Base-by-base conservation (phyloP, 2,888 invertebrate species). In the Andrena camellia region DNA sequence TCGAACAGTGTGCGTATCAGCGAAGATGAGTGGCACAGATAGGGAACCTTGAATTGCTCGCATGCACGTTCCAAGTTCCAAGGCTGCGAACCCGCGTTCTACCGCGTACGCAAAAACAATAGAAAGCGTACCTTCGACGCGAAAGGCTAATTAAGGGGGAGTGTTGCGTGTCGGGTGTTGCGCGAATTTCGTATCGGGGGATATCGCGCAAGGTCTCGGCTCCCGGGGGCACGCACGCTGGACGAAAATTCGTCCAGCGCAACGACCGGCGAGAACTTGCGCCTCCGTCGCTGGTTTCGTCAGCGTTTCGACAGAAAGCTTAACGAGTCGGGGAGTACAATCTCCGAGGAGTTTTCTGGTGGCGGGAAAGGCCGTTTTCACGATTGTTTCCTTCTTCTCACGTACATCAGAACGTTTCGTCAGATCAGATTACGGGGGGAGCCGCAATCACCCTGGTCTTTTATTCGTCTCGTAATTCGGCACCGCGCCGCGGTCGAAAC, bases 331-430 rank as follows among this genome's bases (percentile, higher is more conserved):
- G 35, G 33, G n/a, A 60, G 60, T 63, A 54, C 70, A 74, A 76
- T 76, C 78, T 71, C 52, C 68, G 62, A 81, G 75, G n/a, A 82
- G 62, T 74, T 74, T 72, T 78, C 68, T 75, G 74, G 66, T 63
- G 33, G n/a, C 57, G 63, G 23, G 74, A 60, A 59, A 66, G 76
- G 66, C 62, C 84, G 84, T 83, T 86, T 87, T 81, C 83, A 83
- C 75, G 70, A 81, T 86, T 87, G 81, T 86, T 81, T 67, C 50
- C 33, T 26, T 62, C 59, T 86, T 86, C 86, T 81, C 86, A 86
- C 83, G 83, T 71, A 48, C 64, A 63, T 82, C 76, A 17, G 68
- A 57, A 52, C 31, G 62, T 87, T 85, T 88, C 87, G 77, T 83
- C 87, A 87, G 72, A 72, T 83, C 67, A 48, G 79, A 87, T 86